Conservation (phyloP, 2,113 vertebrate genomes). For the Nanger granti region DNA sequence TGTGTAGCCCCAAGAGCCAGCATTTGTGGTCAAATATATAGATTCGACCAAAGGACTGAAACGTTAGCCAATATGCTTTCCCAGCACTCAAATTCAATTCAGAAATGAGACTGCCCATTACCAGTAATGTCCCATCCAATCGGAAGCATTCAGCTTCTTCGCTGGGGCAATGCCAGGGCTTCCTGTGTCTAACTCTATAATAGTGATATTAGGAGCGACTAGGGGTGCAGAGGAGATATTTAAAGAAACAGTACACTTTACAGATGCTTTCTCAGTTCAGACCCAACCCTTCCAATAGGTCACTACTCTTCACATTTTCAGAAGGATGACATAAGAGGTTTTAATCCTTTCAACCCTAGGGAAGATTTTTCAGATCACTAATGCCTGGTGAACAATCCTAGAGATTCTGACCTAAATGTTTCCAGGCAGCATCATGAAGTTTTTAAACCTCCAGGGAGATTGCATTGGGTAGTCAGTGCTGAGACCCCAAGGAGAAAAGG, state of each 20-base stretch:
- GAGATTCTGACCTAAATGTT: background rate
- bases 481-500: background rate
- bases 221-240: background rate
- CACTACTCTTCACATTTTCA: background rate
- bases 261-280: background rate
- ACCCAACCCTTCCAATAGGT: background rate
- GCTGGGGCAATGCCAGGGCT: background rate
- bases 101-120: slow-evolving; percentile 49
- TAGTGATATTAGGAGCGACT: background rate
- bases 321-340: background rate
- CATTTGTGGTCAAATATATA: slow-evolving; percentile 41
- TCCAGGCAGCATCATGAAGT: background rate
- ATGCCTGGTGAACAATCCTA: background rate
- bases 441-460: background rate
- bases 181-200: slow-evolving; percentile 28
- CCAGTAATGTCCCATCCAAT: slow-evolving; percentile 18
- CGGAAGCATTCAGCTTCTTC: background rate
- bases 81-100: slow-evolving; percentile 57
- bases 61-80: slow-evolving; percentile 36
- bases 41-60: slow-evolving; percentile 39
- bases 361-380: background rate
- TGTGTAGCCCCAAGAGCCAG: background rate
- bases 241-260: background rate
- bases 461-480: background rate
- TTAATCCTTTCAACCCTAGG: background rate